These are phyloP conservation scores for Aphidoletes aphidimyza DNA, from an alignment of 2,888 invertebrate genomes.

Conservation along the genomic window DNA sequence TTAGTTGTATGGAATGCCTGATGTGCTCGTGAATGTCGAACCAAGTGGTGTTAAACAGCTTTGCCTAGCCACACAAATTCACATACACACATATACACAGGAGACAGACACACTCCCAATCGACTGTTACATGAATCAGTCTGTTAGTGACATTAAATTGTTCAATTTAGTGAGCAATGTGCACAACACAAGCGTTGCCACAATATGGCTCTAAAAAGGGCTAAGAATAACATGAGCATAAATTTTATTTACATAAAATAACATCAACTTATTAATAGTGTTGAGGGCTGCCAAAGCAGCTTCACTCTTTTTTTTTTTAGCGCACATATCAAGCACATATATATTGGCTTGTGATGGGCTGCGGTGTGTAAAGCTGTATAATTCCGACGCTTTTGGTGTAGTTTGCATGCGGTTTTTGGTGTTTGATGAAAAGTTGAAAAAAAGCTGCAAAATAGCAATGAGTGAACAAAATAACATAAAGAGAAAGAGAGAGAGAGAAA, in stretches of 20 bases:
- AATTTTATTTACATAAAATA: conserved; percentile 48
- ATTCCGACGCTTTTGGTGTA: conserved; percentile 33
- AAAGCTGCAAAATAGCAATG: not conserved
- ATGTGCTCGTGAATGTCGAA: no score
- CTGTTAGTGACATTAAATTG: conserved; percentile 19
- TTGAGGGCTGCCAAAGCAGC: conserved; percentile 14
- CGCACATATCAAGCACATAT: not conserved
- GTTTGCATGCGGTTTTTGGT: conserved; percentile 47
- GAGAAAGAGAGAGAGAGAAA: no score
- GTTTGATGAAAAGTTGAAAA: conserved; percentile 19
- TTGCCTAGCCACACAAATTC: no score
- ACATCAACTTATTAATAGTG: conserved; percentile 51
- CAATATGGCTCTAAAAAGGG: no score
- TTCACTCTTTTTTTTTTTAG: no score
- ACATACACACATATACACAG: no score
- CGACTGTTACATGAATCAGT: not conserved
- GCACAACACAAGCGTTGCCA: not conserved
- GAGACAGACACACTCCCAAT: no score
- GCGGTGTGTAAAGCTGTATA: conserved; percentile 42
- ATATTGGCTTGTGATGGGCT: conserved; percentile 11
- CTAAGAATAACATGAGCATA: conserved; percentile 16
- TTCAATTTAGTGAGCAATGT: not conserved
- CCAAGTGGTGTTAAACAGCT: not conserved
- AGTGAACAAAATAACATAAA: not conserved
- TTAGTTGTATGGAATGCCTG: not conserved